Conservation (phyloP, 1,140 invertebrate genomes). For the Papilio polyxenes region DNA sequence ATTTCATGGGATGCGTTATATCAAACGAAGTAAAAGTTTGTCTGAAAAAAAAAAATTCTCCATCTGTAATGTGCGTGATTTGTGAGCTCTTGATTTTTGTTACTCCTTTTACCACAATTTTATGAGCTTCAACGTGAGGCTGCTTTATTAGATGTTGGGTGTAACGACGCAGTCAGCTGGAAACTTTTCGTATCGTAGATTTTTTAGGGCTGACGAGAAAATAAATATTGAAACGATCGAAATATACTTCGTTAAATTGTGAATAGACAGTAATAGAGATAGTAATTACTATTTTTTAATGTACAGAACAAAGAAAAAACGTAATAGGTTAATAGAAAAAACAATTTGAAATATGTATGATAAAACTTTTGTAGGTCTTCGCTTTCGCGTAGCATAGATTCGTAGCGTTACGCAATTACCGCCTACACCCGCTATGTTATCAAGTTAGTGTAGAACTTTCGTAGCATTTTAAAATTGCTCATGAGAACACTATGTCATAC, state of each 20-base stretch:
- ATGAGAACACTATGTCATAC: conserved; percentile 1
- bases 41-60: neutral
- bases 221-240: neutral
- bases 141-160: conserved; percentile 16
- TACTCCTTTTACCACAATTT: conserved; percentile 20
- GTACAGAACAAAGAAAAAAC: neutral
- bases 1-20: neutral
- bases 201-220: conserved; percentile 1
- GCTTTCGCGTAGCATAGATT: neutral
- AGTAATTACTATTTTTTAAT: neutral
- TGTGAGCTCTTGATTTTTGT: conserved; percentile 15
- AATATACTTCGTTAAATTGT: neutral
- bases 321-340: neutral
- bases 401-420: neutral
- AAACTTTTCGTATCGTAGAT: conserved; percentile 9
- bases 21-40: neutral
- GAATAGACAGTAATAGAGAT: neutral
- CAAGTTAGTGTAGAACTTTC: neutral
- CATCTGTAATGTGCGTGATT: conserved; percentile 4
- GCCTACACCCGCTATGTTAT: neutral
- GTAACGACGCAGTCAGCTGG: conserved; percentile 13
- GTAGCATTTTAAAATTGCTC: neutral
- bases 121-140: conserved; percentile 13
- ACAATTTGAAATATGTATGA: neutral
- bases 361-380: neutral